These are phyloP conservation scores for Trimorus sp. DNA, from an alignment of 2,888 invertebrate genomes.

Conservation along the genomic window DNA sequence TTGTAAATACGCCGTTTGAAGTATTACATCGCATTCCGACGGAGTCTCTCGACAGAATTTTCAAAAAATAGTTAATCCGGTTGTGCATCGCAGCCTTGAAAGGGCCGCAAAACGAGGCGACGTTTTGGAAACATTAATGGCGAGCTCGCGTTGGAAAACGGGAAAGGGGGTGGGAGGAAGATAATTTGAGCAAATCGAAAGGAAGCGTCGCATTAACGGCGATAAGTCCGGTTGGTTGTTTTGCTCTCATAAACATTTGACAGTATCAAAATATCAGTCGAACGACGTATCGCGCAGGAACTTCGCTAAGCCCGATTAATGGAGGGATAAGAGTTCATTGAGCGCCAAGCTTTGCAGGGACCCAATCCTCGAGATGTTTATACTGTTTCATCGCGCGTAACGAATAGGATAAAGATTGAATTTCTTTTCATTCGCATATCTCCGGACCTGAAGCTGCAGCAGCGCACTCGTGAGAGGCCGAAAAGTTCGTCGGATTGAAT, in stretches of 20 bases:
- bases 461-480: neutral
- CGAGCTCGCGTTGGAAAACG: too few species aligned
- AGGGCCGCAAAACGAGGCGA: too few species aligned
- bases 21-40: too few species aligned
- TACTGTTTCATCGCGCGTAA: conserved; percentile 71
- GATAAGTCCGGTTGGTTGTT: conserved; percentile 15
- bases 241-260: conserved; percentile 36
- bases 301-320: conserved; percentile 72
- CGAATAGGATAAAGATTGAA: conserved; percentile 78
- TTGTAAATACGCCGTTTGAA: too few species aligned
- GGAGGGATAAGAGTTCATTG: conserved; percentile 72
- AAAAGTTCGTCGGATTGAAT: conserved; percentile 16
- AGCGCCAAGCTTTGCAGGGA: conserved; percentile 47
- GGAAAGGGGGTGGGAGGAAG: too few species aligned
- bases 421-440: conserved; percentile 71
- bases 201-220: conserved; percentile 15
- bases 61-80: too few species aligned
- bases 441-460: conserved; percentile 46
- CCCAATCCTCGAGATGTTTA: conserved; percentile 63
- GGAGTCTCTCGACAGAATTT: too few species aligned
- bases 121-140: too few species aligned
- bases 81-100: too few species aligned
- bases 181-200: conserved; percentile 12
- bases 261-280: conserved; percentile 47
- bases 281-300: conserved; percentile 37